Evolutionary conservation across 2,888 invertebrate species (phyloP), one percentile per base, ranked within the genome.

Genomic region (Pseudanteris insignis): DNA sequence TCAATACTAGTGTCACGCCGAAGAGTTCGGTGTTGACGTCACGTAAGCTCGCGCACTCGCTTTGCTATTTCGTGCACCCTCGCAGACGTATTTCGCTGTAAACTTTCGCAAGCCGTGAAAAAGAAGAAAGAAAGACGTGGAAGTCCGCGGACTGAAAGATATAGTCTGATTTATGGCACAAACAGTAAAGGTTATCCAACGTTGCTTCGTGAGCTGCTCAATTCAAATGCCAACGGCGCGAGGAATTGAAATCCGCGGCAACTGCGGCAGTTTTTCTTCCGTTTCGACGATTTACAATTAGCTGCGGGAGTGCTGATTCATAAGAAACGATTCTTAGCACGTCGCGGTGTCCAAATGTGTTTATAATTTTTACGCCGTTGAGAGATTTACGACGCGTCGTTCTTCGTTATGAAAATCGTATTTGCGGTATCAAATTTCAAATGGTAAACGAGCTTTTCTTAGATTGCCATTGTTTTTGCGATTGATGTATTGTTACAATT

Each of bases 141-240:
- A 38, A 36, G 37, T 33, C 12, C 15, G 46, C 28, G 7, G 40
- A 53, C 65, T 64, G 55, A 60, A 66, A 71, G 76, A 76, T 75
- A 73, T 65, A 73, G 72, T 18, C 66, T 77, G 78, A 78, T 78
- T 78, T 78, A 78, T 70, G 68, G 68, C 48, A 66, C 70, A 69
- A 72, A 72, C 67, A 71, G 68, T 61, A 66, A 69, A 74, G 76
- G 75, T 74, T 78, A 77, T 74, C 73, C 73, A 67, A 54, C 63
- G 61, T 28, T 65, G 44, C 33, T 38, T 67, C 64, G 68, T 63
- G 67, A 70, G 76, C 72, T 75, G 70, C 64, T 68, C 76, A 76
- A 77, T 78, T 76, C 75, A 77, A 74, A 70, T 71, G 67, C 34
- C 10, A 33, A 30, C 36, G 41, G 44, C 40, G 41, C 47, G 38